Evolutionary conservation across 2,113 vertebrate species (phyloP).

Genomic region (Pachyramphus minor): DNA sequence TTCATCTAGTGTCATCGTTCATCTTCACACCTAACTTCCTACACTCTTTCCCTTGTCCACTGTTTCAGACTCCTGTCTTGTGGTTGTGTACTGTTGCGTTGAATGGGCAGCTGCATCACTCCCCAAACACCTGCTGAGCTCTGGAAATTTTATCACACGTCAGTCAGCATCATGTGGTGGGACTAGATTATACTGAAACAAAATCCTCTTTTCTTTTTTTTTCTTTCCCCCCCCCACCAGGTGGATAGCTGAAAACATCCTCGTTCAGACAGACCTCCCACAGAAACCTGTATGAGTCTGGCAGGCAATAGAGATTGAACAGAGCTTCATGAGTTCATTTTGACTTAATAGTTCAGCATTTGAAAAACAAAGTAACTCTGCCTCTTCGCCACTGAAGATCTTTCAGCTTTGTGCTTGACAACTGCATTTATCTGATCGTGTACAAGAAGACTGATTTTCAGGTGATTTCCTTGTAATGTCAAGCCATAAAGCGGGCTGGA

Average conservation of each 20-base stretch:
- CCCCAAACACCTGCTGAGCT: neutral
- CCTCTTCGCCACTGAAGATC: neutral
- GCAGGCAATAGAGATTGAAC: neutral
- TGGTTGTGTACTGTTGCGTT: neutral
- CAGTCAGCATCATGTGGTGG: neutral
- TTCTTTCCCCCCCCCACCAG: neutral
- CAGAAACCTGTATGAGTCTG: neutral
- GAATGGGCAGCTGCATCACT: neutral
- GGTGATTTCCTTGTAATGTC: neutral
- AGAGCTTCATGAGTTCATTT: neutral
- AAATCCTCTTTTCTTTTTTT: neutral
- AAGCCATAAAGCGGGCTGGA: neutral
- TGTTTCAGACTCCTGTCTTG: neutral
- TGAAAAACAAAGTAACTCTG: neutral
- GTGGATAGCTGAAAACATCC: conserved; percentile 31
- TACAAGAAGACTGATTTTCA: neutral
- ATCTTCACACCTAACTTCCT: neutral
- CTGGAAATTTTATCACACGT: neutral
- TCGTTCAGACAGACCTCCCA: conserved; percentile 5
- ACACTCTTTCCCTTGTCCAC: neutral
- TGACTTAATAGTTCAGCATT: neutral
- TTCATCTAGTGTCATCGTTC: neutral
- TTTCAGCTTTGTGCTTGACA: neutral
- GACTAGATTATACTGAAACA: neutral
- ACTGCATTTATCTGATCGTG: conserved; percentile 1